Percentiles rank a stretch among this genome's conserved stretches.
phyloP scores from a whole-genome alignment of 2,113 vertebrate species.

The Nycticryphes semicollaris region DNA sequence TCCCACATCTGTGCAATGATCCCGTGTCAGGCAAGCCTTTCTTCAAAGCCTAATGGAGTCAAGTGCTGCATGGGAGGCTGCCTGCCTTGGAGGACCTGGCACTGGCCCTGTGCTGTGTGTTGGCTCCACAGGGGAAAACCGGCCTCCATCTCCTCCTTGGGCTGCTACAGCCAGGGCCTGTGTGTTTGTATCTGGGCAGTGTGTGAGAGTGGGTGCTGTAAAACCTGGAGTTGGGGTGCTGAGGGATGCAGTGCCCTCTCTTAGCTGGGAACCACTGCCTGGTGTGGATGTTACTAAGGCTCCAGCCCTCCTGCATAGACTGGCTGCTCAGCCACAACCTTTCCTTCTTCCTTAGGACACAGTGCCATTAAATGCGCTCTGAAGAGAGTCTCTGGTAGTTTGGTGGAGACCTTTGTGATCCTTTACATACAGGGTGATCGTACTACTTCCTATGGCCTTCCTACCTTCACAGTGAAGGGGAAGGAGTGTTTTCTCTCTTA shows the following conservation, averaged over 20 bases:
- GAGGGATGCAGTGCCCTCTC: neutral
- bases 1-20: neutral
- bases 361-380: neutral
- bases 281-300: neutral
- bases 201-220: neutral
- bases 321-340: neutral
- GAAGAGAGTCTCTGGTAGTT: neutral
- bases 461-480: neutral
- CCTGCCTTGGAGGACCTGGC: neutral
- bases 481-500: neutral
- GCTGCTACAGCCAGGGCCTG: accelerated
- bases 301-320: neutral
- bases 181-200: accelerated
- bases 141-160: neutral
- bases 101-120: neutral
- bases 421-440: neutral
- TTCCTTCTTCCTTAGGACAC: neutral
- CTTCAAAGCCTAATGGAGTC: neutral
- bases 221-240: neutral
- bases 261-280: neutral
- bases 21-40: neutral
- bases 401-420: neutral
- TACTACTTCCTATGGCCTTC: neutral
- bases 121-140: neutral
- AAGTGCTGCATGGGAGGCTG: neutral